Base-by-base conservation (phyloP, 1,140 invertebrate genomes). In the Latrodectus geometricus region DNA sequence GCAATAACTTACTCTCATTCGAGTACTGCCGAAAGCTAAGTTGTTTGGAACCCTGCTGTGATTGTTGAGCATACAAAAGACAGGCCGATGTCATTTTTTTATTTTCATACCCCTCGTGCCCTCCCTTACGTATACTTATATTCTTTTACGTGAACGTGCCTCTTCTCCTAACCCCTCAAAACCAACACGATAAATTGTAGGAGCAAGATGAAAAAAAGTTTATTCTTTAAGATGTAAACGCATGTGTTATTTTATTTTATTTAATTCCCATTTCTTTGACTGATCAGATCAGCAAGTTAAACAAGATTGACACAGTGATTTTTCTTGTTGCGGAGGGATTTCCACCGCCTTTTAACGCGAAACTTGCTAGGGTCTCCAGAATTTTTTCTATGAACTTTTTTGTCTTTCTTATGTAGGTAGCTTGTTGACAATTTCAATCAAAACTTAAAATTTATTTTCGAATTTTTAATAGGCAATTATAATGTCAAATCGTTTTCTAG, bases 31-130 rank as follows among this genome's bases (percentile, higher is more conserved):
- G 70, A 83, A 83, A 74, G 70, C 54, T 14, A 50, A 74, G 54
- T 74, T 83, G 80, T 83, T 83, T 83, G 80, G 70, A 74, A 74
- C 69, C 80, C 70, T 54, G 54, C 80, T 74, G 80, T 74, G 80
- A 83, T 83, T 83, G 80, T 83, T 61, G 80, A 70, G 80, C 70
- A 73, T 66, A 83, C 80, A 83, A 74, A 83, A 68, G 80, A 66
- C 70, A 49, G 70, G 72, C 69, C 80, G 80, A 74, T 83, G 80
- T 83, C 80, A 83, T 68, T 74, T 83, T 83, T 56, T 52, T 48
- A 61, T 65, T 61, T 82, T 81, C 21, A 8, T 69, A 35, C 21
- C 68, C 69, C 78, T 15, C 74, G 11, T 61, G 11, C 73, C 73
- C 72, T 12, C 48, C 68, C 50, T 35, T 48, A 21, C 50, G 17